A percentile compares a stretch with the other conserved stretches of the same genome.
These are phyloP conservation scores for Eurypyga helias DNA, from an alignment of 2,113 vertebrate genomes.

Conservation along the genomic window DNA sequence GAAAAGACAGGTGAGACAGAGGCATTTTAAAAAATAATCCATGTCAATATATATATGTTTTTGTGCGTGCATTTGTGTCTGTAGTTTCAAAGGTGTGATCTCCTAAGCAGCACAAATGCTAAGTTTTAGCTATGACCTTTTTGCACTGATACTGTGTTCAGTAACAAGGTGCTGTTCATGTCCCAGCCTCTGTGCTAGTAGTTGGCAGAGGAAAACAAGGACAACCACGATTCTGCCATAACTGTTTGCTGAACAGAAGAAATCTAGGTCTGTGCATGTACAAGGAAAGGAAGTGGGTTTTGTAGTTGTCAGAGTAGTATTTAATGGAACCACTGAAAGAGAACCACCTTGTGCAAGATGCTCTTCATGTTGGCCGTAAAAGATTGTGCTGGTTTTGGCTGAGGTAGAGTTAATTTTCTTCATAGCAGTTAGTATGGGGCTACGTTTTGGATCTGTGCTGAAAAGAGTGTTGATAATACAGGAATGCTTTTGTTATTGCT, in stretches of 20 bases:
- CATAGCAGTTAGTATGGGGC: no score
- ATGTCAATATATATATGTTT: background rate
- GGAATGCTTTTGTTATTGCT: no score
- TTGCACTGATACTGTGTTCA: background rate
- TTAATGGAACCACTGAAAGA: background rate
- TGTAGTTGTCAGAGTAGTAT: background rate
- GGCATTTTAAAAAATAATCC: background rate
- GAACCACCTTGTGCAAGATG: background rate
- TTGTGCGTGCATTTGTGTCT: background rate
- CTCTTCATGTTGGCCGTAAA: background rate
- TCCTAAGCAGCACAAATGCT: background rate
- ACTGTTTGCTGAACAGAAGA: background rate
- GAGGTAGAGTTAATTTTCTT: no score
- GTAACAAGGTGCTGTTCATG: rapidly evolving
- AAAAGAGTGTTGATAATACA: no score
- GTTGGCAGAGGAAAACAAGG: background rate
- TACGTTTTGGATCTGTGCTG: no score
- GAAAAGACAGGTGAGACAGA: background rate
- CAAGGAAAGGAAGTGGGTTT: background rate
- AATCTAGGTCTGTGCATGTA: background rate
- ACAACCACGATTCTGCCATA: background rate
- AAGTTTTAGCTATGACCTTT: background rate
- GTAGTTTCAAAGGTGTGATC: background rate
- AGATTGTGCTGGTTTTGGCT: background rate
- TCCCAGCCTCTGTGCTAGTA: background rate